Evolutionary conservation across 1,140 invertebrate species (phyloP), one percentile per base, ranked within the genome.

Genomic region (Drosophila jambulina): DNA sequence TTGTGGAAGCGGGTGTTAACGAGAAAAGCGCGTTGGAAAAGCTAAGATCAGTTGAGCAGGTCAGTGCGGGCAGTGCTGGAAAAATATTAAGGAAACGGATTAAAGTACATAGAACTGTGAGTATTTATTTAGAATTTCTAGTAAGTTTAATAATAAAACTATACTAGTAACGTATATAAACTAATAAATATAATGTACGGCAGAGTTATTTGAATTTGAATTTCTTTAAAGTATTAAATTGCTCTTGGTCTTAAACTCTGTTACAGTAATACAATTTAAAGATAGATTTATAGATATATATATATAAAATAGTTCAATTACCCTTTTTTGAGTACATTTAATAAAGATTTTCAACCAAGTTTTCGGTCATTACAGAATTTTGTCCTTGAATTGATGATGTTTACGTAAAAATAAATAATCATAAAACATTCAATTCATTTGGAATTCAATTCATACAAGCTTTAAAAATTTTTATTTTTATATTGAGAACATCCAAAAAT

Each of bases 51-150:
- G n/a, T 71, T 72, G 69, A 68, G 56, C 64, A 78, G 82, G 82
- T 85, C 82, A 85, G 82, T 86, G 34, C 36, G 53, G 34, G 21
- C n/a, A n/a, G 25, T 46, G 29, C 32, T n/a, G 7, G 38, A 25
- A 21, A 61, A 36, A 51, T 17, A 19, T 6, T n/a, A 25, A 46
- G 9, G 1, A 45, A 54, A 54, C 6, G 48, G 36, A 34, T 42
- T 40, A 40, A 27, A 40, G 3, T 21, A 7, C 13, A 27, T 15
- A 59, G 2, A 40, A 29, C 17, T 19, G 10, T 80, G n/a, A 80
- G 69, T 53, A 40, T 13, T 45, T 42, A 12, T 34, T 1, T 8
- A 4, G 19, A 23, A 21, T 1, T 15, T 4, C 1, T 15, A 21
- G 1, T 9, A 5, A 5, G 10, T 17, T 10, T 2, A 36, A 17